Evolutionary conservation across 2,888 invertebrate species (phyloP), one percentile per base, ranked within the genome.

Genomic region (Sphaerophoria rueppellii): DNA sequence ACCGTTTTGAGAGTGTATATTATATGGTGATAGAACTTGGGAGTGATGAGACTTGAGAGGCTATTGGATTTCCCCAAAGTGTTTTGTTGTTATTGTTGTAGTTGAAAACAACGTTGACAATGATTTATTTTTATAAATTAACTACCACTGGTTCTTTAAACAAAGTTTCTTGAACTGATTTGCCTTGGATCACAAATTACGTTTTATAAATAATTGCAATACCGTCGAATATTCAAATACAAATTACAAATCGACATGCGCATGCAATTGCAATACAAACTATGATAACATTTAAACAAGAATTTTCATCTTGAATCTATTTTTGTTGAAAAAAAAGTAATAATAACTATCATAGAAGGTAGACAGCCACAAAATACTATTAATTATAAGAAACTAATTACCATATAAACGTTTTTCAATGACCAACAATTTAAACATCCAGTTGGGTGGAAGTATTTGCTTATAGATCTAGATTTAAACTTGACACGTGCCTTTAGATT

Each of bases 281-380:
- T 35, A 1, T 35, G n/a, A n/a, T 34, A n/a, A 6, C 5, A 32
- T 43, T 43, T 9, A 37, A 9, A 37, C 37, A 58, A 37, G 9
- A 58, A 40, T 58, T 16, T 58, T 58, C 58, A 58, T 40, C 58
- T 58, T 40, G 40, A 40, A 6, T 58, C 40, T 40, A 40, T 40
- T 58, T 58, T 58, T 40, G 37, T 58, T 24, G 24, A 24, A 24
- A 40, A 16, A 58, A 58, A 12, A 5, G 4, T 16, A 37, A 37
- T 37, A 6, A 40, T 40, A 40, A 40, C 40, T 40, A 7, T 40
- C 40, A 40, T 40, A 1, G 40, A 9, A 40, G 40, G 40, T 9
- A 40, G 40, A 40, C 9, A 40, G 7, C 40, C 9, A 40, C 9
- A 43, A 12, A 43, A 12, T 43, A 43, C 2, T 43, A 9, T 11